Conservation (phyloP, 2,113 vertebrate species). For the Peromyscus leucopus region DNA sequence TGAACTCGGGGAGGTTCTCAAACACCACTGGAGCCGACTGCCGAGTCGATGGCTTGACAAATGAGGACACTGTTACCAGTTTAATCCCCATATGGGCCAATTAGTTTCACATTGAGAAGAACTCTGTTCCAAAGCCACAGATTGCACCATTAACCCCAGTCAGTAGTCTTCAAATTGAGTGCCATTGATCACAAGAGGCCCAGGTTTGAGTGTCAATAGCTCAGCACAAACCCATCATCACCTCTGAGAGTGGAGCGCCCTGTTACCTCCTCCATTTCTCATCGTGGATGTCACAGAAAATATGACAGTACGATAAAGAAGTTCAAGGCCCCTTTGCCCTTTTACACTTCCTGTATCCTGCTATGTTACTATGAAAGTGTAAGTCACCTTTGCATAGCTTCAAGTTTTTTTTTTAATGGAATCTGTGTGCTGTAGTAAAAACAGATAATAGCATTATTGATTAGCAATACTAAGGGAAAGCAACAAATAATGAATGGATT, state of each 20-base stretch:
- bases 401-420: conserved; percentile 16
- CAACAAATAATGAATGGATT: conserved; percentile 7
- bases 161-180: conserved; percentile 80
- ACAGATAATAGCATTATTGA: conserved; percentile 18
- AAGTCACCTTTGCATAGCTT: background rate
- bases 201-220: conserved; percentile 75
- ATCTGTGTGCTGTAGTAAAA: conserved; percentile 13
- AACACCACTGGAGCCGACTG: conserved; percentile 56
- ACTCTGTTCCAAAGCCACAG: conserved; percentile 81
- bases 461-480: background rate
- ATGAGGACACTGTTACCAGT: conserved; percentile 79
- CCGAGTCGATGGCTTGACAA: conserved; percentile 78
- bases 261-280: background rate
- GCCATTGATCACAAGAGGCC: conserved; percentile 80
- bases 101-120: conserved; percentile 83
- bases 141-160: conserved; percentile 83
- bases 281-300: background rate
- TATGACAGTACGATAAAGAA: background rate
- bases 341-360: background rate
- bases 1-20: conserved; percentile 55
- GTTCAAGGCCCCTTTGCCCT: too few relatives aligned
- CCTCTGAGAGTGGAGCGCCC: conserved; percentile 17
- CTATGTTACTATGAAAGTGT: background rate
- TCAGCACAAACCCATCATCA: conserved; percentile 67
- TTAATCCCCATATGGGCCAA: conserved; percentile 84